Evolutionary conservation across 2,888 invertebrate genomes (phyloP), one percentile per base, ranked within the genome.

Genomic region (Hirtodrosophila alboralis): DNA sequence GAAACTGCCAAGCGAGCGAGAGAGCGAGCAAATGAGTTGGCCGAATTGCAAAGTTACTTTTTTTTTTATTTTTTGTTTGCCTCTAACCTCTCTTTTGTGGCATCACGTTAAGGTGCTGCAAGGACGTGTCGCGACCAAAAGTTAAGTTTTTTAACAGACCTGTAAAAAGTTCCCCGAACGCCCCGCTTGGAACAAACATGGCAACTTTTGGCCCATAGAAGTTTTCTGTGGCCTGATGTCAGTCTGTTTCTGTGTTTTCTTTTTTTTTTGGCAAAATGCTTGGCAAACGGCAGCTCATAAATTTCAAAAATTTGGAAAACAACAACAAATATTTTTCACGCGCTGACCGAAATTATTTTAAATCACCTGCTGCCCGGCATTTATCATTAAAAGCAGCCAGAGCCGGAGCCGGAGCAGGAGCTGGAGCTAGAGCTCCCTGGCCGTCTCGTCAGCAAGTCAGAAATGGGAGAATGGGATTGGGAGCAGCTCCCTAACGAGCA

Each of bases 331-430:
- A 81, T 84, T 71, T 81, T 80, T 80, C 68, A 77, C 75, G 62
- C 65, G 64, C 74, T 83, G 74, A 66, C 79, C 80, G 61, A 79
- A 86, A 85, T 86, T 85, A 83, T 86, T 86, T 86, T 80, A 77
- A 84, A 84, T 84, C 86, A 83, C 86, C 86, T 86, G 84, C 84
- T 85, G 77, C 79, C 74, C 79, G 63, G 72, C 84, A 86, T 85
- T 85, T 85, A 85, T 85, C 86, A 85, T 79, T 81, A 81, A 63
- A n/a, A 65, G 58, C 49, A 43, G 59, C 13, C 12, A 21, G n/a
- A n/a, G n/a, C n/a, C n/a, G n/a, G n/a, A n/a, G n/a, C n/a, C n/a
- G n/a, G n/a, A n/a, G n/a, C n/a, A n/a, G n/a, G n/a, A n/a, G n/a
- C n/a, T n/a, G n/a, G n/a, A n/a, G n/a, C n/a, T n/a, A n/a, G n/a